Base-by-base conservation (phyloP, 2,113 vertebrate genomes). In the Chamaetylas fuelleborni region DNA sequence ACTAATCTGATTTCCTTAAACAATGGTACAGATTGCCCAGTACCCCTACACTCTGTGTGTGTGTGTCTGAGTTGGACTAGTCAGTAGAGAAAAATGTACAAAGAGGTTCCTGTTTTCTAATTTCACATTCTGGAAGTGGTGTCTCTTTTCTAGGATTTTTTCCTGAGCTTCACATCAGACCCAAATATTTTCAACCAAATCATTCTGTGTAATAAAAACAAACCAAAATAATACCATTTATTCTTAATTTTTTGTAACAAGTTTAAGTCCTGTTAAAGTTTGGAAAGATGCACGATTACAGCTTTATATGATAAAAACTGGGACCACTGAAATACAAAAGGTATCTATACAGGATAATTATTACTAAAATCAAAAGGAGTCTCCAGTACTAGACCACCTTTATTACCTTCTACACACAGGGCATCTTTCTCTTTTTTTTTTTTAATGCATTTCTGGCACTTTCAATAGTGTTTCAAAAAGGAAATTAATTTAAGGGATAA, bases 131-230 rank as follows among this genome's bases (percentile, higher is more conserved):
- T 56, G 54, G 8, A 66, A 88, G 14, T 5, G 9, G 7, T 69
- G 2, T 22, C 61, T 50, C 23, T 93, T 86, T 53, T 48, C 50
- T 36, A 80, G 23, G 29, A 65, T 28, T 82, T 95, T 93, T 92
- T 50, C n/a, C 20, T n/a, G n/a, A 73, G 24, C 40, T 58, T 85
- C 33, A 8, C 42, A 88, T 12, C 28, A 47, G 34, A 77, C 17
- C 5, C 22, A 88, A 82, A 23, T 22, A 81, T 4, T 8, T 90
- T 54, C 47, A 86, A 42, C 3, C 12, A 86, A 69, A 70, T n/a
- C 2, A 51, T 50, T 51, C 34, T 67, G n/a, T 25, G 19, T 31
- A 86, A 76, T 31, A 91, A 69, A 66, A 89, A 17, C 12, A 76
- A 91, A 42, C 11, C 8, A 48, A 45, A 9, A 61, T 2, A 25